Evolutionary conservation across 1,140 invertebrate genomes (phyloP).

Genomic region (Nixonia krombeini): DNA sequence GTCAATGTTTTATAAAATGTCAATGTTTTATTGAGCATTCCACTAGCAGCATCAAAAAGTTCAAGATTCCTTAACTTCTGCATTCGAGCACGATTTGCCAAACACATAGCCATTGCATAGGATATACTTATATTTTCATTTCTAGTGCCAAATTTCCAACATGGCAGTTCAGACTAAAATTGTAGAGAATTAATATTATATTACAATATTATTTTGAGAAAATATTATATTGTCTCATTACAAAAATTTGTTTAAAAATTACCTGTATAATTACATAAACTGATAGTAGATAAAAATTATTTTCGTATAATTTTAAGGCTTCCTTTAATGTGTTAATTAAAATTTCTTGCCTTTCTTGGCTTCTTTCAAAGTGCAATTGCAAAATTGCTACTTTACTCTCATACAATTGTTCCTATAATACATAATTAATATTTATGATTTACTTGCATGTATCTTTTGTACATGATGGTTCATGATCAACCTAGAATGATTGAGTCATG

Average conservation of each 20-base stretch:
- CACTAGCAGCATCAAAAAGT: slow-evolving; percentile 46
- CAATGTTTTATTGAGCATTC: slow-evolving; percentile 62
- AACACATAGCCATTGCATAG: slow-evolving; percentile 57
- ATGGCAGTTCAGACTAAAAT: slow-evolving; percentile 60
- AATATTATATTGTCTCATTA: no score
- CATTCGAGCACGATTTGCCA: slow-evolving; percentile 58
- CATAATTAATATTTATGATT: not conserved
- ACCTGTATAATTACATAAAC: slow-evolving; percentile 62
- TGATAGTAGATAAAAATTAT: slow-evolving; percentile 74
- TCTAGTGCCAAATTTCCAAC: slow-evolving; percentile 57
- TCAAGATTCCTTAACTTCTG: slow-evolving; percentile 38
- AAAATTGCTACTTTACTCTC: slow-evolving; percentile 65
- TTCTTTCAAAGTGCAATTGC: slow-evolving; percentile 62
- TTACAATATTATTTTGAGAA: slow-evolving; percentile 1
- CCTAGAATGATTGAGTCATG: no score
- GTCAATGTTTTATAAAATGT: slow-evolving; percentile 58
- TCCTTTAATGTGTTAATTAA: slow-evolving; percentile 42
- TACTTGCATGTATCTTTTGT: no score
- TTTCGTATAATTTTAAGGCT: slow-evolving; percentile 71
- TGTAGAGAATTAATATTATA: not conserved
- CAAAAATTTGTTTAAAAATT: slow-evolving; percentile 35
- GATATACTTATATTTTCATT: slow-evolving; percentile 47
- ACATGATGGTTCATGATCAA: not conserved
- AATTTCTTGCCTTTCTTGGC: slow-evolving; percentile 9
- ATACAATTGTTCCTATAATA: slow-evolving; percentile 60